Conservation (phyloP, 1,140 invertebrate species). For the Phocides pigmalion region DNA sequence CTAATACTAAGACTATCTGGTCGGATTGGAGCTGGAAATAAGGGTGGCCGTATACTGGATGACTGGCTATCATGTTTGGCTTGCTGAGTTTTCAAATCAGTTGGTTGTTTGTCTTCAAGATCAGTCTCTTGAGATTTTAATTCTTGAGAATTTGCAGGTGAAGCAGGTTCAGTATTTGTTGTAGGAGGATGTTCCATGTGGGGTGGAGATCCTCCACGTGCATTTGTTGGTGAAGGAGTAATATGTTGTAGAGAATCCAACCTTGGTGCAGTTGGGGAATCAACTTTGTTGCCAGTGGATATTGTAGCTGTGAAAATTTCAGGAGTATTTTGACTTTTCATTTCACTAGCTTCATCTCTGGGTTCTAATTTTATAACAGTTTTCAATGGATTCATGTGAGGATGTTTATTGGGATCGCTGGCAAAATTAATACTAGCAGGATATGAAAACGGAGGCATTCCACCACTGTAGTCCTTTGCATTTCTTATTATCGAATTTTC, state of each 20-base stretch:
- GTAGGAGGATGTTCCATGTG: conserved; percentile 77
- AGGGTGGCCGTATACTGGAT: conserved; percentile 66
- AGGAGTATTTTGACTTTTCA: conserved; percentile 80
- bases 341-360: conserved; percentile 84
- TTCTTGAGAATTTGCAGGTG: conserved; percentile 73
- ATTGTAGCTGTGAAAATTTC: conserved; percentile 81
- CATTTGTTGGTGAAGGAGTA: conserved; percentile 74
- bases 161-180: conserved; percentile 71
- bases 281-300: conserved; percentile 71
- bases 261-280: conserved; percentile 67
- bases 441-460: conserved; percentile 72
- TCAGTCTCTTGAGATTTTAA: conserved; percentile 71
- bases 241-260: conserved; percentile 71
- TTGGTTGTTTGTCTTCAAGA: conserved; percentile 74
- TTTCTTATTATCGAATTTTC: conserved; percentile 73
- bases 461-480: conserved; percentile 69
- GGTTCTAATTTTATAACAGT: conserved; percentile 85
- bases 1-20: conserved; percentile 75
- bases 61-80: conserved; percentile 71
- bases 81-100: conserved; percentile 74
- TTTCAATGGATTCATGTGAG: conserved; percentile 76
- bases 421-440: conserved; percentile 65
- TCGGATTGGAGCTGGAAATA: conserved; percentile 75
- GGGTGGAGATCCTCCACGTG: conserved; percentile 64
- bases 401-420: conserved; percentile 74